These are phyloP conservation scores for Dryoscopus gambensis DNA, from an alignment of 2,113 vertebrate species.

Conservation along the genomic window DNA sequence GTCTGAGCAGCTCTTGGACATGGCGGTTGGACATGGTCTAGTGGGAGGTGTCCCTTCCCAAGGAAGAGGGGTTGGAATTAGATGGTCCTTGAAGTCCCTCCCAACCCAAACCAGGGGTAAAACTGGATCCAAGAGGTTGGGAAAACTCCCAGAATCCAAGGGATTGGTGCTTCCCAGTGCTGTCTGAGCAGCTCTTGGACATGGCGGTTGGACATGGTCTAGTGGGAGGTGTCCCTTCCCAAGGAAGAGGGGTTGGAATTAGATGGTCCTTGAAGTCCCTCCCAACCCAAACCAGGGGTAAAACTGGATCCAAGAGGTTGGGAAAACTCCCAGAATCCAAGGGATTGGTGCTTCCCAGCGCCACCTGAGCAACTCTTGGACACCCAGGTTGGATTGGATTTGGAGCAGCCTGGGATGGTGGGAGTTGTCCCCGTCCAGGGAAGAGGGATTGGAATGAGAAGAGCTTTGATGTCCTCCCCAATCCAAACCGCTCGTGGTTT, in stretches of 20 bases:
- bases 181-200: neutral
- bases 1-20: no score
- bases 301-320: accelerated
- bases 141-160: neutral
- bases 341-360: neutral
- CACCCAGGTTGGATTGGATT: neutral
- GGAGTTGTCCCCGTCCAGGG: no score
- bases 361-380: neutral
- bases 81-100: neutral
- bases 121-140: accelerated
- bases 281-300: neutral
- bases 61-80: neutral
- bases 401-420: neutral
- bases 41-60: no score
- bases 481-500: accelerated
- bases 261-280: neutral
- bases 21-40: no score
- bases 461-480: no score
- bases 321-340: neutral
- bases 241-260: neutral
- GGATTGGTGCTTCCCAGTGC: neutral
- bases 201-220: no score
- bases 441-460: neutral
- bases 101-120: neutral
- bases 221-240: no score